Base-by-base conservation (phyloP, 2,113 vertebrate species). In the Sapajus apella region DNA sequence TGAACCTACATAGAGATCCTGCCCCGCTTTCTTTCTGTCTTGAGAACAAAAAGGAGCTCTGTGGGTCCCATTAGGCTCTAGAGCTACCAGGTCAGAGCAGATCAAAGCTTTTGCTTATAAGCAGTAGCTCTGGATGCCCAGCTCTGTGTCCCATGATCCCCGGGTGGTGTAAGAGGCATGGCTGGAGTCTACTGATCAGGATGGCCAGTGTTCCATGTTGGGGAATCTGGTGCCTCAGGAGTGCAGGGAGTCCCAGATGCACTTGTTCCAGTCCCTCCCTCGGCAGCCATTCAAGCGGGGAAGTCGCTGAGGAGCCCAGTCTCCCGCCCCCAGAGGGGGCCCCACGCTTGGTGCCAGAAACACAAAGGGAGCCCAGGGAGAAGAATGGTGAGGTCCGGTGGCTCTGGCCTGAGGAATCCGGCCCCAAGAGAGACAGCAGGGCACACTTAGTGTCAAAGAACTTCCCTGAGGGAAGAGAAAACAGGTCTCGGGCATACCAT, bases 321-420 rank as follows among this genome's bases (percentile, higher is more conserved):
- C 97, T 94, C 97, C 94, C 61, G 97, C 97, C 97, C 97, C 97
- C 96, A 95, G 76, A 97, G 93, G 84, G 96, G 97, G 98, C 97
- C 98, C 97, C 97, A 92, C 14, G 96, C 92, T 96, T 96, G 96
- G 88, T 94, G 98, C 98, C 77, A 56, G 92, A 97, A 96, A 97
- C 97, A 98, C 97, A 98, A 98, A 98, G 97, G 87, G 91, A 97
- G 93, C 87, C 95, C 50, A 79, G 96, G 92, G 97, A 97, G 96
- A 96, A 97, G 96, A 97, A 97, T 97, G 85, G 93, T 64, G 68
- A 96, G 96, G 97, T 96, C 96, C 64, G 0, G 85, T 45, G 94
- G 97, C 96, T 86, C 83, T 72, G 87, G 96, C 91, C 97, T 96
- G 89, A 97, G 96, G 93, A 97, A 98, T 97, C 95, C 13, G 0